Base-by-base conservation (phyloP, 2,113 vertebrate species). In the Bufo gargarizans region DNA sequence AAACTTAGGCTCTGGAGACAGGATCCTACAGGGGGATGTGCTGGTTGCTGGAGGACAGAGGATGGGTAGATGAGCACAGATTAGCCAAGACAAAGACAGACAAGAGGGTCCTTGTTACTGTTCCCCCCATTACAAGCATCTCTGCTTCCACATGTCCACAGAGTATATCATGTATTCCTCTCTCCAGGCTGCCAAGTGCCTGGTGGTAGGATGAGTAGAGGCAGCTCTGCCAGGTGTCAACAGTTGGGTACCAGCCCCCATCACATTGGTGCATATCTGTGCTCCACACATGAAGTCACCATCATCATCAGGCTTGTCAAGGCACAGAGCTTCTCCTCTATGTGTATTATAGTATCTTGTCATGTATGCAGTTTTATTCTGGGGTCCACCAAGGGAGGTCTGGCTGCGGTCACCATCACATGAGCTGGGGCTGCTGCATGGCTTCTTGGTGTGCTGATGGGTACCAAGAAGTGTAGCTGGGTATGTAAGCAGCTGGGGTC, bases 401-500 rank as follows among this genome's bases (percentile, higher is more conserved):
- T 86, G 85, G 91, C 87, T 86, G 33, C 91, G 89, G 81, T 33
- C 19, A 91, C 90, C 88, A 93, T 99, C 96, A 99, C 98, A 99
- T 99, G 90, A 99, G 96, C 79, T 99, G 98, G 77, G 98, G 96
- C 92, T 99, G 98, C 95, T 99, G 98, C 97, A 99, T 97, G 96
- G 98, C 97, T 97, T 99, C 98, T 96, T 99, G 98, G 94, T 99
- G 98, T 77, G 97, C 94, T 85, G 96, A 97, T 78, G 98, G 97
- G 82, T 99, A 99, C 98, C 98, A 99, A 33, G 98, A 99, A 82
- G 98, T 99, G 95, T 99, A 99, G 95, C 97, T 98, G 94, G 98
- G 98, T 89, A 99, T 99, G 95, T 99, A 99, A 84, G 97, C 95
- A 89, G 96, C 96, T 72, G 96, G 94, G 33, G 96, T 96, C 77